Percentiles rank a stretch among this genome's conserved stretches.
phyloP scores from a whole-genome alignment of 1,140 invertebrate species.

The Brachionus rotundiformis region DNA sequence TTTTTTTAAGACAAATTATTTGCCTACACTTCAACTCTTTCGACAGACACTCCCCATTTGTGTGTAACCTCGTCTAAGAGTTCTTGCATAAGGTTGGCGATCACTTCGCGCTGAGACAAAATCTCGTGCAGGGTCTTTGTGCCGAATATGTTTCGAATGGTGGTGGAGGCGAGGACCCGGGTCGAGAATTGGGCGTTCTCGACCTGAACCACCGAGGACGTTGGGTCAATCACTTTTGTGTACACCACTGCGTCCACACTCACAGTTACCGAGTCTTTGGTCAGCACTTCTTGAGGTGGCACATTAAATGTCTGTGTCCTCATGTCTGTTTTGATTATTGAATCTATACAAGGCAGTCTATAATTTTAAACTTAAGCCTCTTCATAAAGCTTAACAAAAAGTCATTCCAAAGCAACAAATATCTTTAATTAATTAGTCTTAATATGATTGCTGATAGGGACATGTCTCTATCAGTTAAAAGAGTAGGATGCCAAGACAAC shows the following conservation, averaged over 20 bases:
- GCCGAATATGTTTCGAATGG: slow-evolving; percentile 53
- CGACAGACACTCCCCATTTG: slow-evolving; percentile 51
- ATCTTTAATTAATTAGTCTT: background rate
- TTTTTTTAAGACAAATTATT: too few relatives aligned
- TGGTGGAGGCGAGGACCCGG: slow-evolving; percentile 51
- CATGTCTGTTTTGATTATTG: slow-evolving; percentile 51
- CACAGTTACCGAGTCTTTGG: slow-evolving; percentile 54
- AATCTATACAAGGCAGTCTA: slow-evolving; percentile 53
- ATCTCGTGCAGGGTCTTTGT: slow-evolving; percentile 52
- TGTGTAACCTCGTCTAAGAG: slow-evolving; percentile 39
- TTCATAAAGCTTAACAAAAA: background rate
- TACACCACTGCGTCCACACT: slow-evolving; percentile 53
- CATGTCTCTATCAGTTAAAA: too few relatives aligned
- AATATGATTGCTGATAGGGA: too few relatives aligned
- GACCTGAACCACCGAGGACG: slow-evolving; percentile 46
- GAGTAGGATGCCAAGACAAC: too few relatives aligned
- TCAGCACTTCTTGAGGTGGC: slow-evolving; percentile 54
- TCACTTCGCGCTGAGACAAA: slow-evolving; percentile 47
- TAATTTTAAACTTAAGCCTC: background rate
- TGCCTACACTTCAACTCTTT: slow-evolving; percentile 51
- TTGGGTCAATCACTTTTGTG: slow-evolving; percentile 49
- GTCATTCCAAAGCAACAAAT: background rate
- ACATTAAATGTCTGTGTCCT: slow-evolving; percentile 53
- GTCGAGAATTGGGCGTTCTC: slow-evolving; percentile 53
- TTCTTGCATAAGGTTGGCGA: slow-evolving; percentile 52